Base-by-base conservation (phyloP, 2,888 invertebrate species). In the Polydrusus cervinus region DNA sequence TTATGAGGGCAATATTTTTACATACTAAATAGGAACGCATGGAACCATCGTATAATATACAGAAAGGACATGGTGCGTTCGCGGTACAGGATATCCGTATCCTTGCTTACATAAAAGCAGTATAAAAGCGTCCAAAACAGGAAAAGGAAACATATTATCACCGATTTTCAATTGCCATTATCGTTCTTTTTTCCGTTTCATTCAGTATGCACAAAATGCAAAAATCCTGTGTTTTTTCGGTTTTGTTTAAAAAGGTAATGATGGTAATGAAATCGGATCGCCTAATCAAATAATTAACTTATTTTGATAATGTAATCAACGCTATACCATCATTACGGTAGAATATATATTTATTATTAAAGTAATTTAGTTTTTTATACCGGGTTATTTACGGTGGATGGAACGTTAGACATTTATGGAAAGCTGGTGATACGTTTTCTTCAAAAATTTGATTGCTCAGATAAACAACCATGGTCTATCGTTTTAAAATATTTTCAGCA, bases 61-160 rank as follows among this genome's bases (percentile, higher is more conserved):
- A 79, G 80, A 83, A 83, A 82, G 83, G 82, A 82, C 82, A 81
- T 81, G 78, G 82, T 80, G 72, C 72, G 71, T 45, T 47, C 64
- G 53, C 71, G 81, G 81, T 79, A 84, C 86, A 86, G 86, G 86
- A 86, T 86, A 86, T 86, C 86, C 86, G 85, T 86, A 86, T 85
- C 86, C 86, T 85, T 85, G 85, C 84, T 83, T 81, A 81, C 83
- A 83, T 84, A 84, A 84, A 77, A 75, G 77, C 77, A 72, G 79
- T 82, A 83, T 83, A 84, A 84, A 72, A 71, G 68, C 72, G 71
- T 79, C 80, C 80, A 79, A 79, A 81, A 82, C 84, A 85, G 86
- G 86, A 86, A 86, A 84, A 85, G 86, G 86, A 86, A 85, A 85
- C 82, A 83, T 84, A 85, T 86, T 86, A 86, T 86, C 86, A 84